A percentile compares a stretch with the other conserved stretches of the same genome.
Evolutionary conservation across 2,888 invertebrate species (phyloP).

Genomic region (Dolichopus griseipennis): DNA sequence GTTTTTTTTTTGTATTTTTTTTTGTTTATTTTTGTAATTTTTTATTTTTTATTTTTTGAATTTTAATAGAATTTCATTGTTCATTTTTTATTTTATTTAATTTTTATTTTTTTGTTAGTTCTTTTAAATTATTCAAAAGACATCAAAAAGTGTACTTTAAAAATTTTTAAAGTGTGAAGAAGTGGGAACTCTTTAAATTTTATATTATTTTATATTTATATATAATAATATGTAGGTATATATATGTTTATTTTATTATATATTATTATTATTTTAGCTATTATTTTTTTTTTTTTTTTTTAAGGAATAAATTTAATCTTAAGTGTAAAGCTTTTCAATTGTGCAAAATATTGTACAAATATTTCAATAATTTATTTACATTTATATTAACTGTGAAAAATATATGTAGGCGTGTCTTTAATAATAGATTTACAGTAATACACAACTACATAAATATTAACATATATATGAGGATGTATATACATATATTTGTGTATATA

Average conservation of each 20-base stretch:
- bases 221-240: not conserved
- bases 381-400: not conserved
- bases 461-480: too few relatives aligned
- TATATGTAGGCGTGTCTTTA: not conserved
- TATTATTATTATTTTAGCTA: not conserved
- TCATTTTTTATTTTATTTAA: not conserved
- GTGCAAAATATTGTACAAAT: conserved; percentile 4
- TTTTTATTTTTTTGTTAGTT: not conserved
- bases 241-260: not conserved
- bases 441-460: not conserved
- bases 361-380: conserved; percentile 4
- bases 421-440: not conserved
- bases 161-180: not conserved
- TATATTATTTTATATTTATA: too few relatives aligned
- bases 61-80: not conserved
- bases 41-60: not conserved
- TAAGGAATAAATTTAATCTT: not conserved
- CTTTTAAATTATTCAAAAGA: not conserved
- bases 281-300: not conserved
- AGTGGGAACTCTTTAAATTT: not conserved
- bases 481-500: too few relatives aligned
- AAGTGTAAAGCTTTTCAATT: conserved; percentile 4
- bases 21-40: not conserved
- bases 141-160: not conserved
- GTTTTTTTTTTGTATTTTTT: not conserved